A percentile compares a stretch with the other conserved stretches of the same genome.
Conservation (phyloP, 2,113 vertebrate species). For the Astatotilapia flaviijosephi region DNA sequence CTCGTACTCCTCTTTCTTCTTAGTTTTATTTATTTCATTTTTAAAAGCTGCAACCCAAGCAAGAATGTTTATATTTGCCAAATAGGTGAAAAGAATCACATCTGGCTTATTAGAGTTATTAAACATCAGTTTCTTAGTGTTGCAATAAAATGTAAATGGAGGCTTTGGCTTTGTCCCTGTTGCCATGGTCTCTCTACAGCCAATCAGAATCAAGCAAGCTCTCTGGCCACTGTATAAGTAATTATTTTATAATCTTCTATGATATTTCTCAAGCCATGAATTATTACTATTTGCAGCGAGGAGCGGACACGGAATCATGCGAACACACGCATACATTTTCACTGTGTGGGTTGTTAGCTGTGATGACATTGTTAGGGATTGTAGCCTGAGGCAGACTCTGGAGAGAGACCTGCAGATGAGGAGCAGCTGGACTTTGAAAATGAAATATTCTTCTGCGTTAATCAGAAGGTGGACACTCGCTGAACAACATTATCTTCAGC, state of each 20-base stretch:
- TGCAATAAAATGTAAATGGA: neutral
- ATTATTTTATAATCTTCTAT: neutral
- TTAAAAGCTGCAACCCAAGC: neutral
- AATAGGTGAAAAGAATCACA: neutral
- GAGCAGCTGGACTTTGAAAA: slow-evolving; percentile 54
- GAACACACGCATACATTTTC: neutral
- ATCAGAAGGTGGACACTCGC: slow-evolving; percentile 20
- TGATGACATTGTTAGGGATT: slow-evolving; percentile 16
- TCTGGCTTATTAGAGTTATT: neutral
- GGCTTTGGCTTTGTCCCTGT: neutral
- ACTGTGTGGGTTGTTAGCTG: neutral
- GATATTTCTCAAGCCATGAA: neutral
- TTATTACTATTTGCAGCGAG: neutral
- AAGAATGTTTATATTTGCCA: neutral
- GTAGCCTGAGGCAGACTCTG: slow-evolving; percentile 23
- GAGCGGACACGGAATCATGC: neutral
- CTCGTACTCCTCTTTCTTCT: neutral
- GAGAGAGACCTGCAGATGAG: slow-evolving; percentile 33
- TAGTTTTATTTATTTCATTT: neutral
- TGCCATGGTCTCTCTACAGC: neutral
- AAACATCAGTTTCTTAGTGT: neutral
- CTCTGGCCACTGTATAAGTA: neutral
- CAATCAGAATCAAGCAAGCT: neutral
- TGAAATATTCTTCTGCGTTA: slow-evolving; percentile 53
- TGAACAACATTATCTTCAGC: neutral